A percentile compares a stretch with the other conserved stretches of the same genome.
These are phyloP conservation scores for Dichetophora obliterata DNA, from an alignment of 2,888 invertebrate genomes.

Conservation along the genomic window DNA sequence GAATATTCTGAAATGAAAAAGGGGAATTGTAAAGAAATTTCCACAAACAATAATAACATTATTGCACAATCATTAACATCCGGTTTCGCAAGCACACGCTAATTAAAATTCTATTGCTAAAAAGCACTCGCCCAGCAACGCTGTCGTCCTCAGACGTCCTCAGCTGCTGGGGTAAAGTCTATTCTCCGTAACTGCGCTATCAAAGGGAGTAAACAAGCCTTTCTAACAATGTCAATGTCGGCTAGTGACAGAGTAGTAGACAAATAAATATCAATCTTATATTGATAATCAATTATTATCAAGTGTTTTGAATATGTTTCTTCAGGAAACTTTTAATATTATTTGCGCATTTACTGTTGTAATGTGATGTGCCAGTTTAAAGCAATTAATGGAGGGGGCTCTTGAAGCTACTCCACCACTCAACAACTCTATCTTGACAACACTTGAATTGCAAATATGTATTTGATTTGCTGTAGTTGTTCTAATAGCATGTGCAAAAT, in stretches of 20 bases:
- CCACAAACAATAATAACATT: not conserved
- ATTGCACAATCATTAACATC: conserved; percentile 48
- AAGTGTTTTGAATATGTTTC: too few relatives aligned
- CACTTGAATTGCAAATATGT: not conserved
- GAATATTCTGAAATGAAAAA: not conserved
- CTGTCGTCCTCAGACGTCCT: not conserved
- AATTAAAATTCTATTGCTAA: conserved; percentile 54
- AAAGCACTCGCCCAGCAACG: conserved; percentile 50
- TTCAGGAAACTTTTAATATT: too few relatives aligned
- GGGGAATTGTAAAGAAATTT: not conserved
- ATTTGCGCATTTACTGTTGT: too few relatives aligned
- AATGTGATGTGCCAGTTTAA: not conserved
- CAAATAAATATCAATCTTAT: too few relatives aligned
- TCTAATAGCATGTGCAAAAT: conserved; percentile 7
- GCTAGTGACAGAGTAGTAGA: too few relatives aligned
- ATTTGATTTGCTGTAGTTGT: not conserved
- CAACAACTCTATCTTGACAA: too few relatives aligned
- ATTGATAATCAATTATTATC: too few relatives aligned
- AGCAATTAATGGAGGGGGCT: too few relatives aligned
- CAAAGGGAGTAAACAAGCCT: too few relatives aligned
- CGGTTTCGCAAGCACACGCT: conserved; percentile 60
- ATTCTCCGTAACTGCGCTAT: not conserved
- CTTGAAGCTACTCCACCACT: too few relatives aligned
- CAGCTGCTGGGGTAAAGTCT: conserved; percentile 11
- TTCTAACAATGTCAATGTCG: too few relatives aligned